Base-by-base conservation (phyloP, 2,113 vertebrate genomes). In the Salvelinus sp. region DNA sequence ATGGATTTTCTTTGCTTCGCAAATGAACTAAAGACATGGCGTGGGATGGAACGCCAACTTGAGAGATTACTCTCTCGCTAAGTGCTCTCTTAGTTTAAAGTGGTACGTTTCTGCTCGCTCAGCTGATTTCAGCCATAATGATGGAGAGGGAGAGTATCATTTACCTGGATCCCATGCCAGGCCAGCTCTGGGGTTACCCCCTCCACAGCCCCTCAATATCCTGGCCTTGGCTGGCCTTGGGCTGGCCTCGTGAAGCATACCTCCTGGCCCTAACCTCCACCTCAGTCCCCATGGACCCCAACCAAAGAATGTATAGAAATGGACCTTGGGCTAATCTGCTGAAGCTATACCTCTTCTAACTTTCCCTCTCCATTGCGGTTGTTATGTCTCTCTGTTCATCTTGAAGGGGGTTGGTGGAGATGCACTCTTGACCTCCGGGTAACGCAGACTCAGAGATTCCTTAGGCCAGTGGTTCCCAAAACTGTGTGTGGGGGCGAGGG, bases 151-250 rank as follows among this genome's bases (percentile, higher is more conserved):
- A 30, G 72, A 84, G 28, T 47, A 71, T 27, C 50, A 70, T 75
- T 81, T 77, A 82, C 76, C 76, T 80, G 76, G 74, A 79, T 82
- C 48, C 54, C 71, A 64, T 73, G 70, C 50, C 7, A 64, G 73
- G 73, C 50, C 7, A 44, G 38, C 25, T 47, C n/a, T 81, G 67
- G 16, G 33, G 72, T 74, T 70, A 79, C 70, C 25, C 12, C 20
- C 23, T 12, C 38, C 58, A 69, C 70, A 48, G 48, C 66, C 71
- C 47, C 77, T 50, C 77, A 70, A 38, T 76, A 22, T 58, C 50
- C 28, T 78, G 74, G 69, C 83, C 81, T 79, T 77, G 79, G 74
- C 79, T 82, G 72, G 6, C 79, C 75, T 72, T 74, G 68, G 79
- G 74, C 76, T 82, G 72, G 6, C 79, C 76, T 72, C 72, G 68